phyloP scores from a whole-genome alignment of 2,888 invertebrate species.

The Stenchaetothrips biformis region DNA sequence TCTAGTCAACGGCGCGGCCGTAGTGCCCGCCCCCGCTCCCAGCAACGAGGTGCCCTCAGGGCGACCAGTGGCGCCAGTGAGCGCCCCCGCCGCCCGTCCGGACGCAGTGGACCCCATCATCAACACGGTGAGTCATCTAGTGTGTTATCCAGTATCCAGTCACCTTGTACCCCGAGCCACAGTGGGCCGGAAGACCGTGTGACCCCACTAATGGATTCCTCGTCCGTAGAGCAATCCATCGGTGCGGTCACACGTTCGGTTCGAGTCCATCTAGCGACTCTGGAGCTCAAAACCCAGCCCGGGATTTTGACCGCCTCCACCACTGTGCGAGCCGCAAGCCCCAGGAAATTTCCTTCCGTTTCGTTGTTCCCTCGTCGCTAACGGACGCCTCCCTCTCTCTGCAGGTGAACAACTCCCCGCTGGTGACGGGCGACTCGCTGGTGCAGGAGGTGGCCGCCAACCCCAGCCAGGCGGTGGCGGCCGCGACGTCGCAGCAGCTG shows the following conservation, averaged over 20 bases:
- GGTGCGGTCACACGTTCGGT: no score
- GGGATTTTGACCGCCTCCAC: no score
- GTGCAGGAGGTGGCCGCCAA: background rate
- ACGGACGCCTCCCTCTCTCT: background rate
- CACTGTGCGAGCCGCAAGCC: no score
- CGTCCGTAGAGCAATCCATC: no score
- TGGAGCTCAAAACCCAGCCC: no score
- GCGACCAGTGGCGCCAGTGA: background rate
- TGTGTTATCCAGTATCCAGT: background rate
- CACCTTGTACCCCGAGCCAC: background rate
- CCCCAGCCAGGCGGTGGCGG: background rate
- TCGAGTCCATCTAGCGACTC: no score
- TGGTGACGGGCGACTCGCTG: slow-evolving; percentile 2
- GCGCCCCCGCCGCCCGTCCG: no score
- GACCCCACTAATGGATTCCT: no score
- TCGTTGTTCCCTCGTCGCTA: background rate
- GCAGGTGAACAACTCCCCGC: slow-evolving; percentile 11
- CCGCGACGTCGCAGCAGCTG: background rate
- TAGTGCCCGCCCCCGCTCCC: background rate
- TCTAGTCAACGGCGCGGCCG: background rate
- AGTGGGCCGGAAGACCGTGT: no score
- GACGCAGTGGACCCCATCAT: background rate
- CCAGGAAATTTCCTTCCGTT: background rate
- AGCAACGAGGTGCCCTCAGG: background rate
- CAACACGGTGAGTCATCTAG: background rate